Evolutionary conservation across 1,140 invertebrate genomes (phyloP), one percentile per base, ranked within the genome.

Genomic region (Brachionus plicatilis): DNA sequence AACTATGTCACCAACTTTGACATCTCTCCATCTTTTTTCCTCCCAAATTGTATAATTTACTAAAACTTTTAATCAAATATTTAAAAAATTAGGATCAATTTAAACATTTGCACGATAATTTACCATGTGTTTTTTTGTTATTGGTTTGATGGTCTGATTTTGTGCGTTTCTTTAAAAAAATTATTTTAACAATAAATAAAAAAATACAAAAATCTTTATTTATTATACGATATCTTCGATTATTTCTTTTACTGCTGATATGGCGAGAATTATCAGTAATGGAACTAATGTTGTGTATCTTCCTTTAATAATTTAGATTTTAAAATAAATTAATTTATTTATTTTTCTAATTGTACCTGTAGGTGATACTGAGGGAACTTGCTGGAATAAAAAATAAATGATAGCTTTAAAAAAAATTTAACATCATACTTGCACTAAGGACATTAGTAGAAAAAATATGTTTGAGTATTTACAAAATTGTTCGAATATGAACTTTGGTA

Each of bases 301-400:
- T 75, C 70, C 70, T 75, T 33, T 68, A 4, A 2, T 0, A 60
- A 8, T 20, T 20, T 65, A n/a, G 27, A 65, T 20, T 24, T 65
- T 65, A 65, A 27, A 60, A 33, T 68, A 0, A 8, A 33, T 27
- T 66, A 20, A 9, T 27, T 66, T 5, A 33, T 27, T 66, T 27
- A 29, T 5, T 66, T 24, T 66, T 66, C 0, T 37, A 37, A 37
- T 37, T 37, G 33, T 27, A 85, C 96, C 96, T 50, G 96, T 98
- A 27, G 96, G 96, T 66, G 95, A 97, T 76, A 98, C 96, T 91
- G 96, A 95, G n/a, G 96, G 96, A 88, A 98, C 97, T 94, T 98
- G 96, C 93, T 93, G 95, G 89, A 97, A 20, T 24, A 9, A 60
- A 92, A 83, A 97, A 91, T 84, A 95, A 95, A 88, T 97, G 97